A percentile compares a stretch with the other conserved stretches of the same genome.
Evolutionary conservation across 2,797 vertebrate species (phyloP).

Genomic region (Yasuhikotakia modesta): DNA sequence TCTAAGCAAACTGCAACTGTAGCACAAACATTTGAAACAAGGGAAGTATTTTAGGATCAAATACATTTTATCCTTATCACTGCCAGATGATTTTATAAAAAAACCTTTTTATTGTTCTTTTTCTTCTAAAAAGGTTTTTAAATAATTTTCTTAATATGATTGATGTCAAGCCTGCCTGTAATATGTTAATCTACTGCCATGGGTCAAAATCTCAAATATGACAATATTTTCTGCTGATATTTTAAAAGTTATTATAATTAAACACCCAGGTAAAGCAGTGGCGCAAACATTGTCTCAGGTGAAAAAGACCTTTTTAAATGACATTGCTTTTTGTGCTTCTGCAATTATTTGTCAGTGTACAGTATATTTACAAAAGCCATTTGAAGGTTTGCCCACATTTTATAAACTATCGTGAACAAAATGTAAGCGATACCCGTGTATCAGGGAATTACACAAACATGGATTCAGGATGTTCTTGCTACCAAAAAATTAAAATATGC

Average conservation of each 20-base stretch:
- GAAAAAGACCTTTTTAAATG: constrained; percentile 33
- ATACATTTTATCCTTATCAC: constrained; percentile 37
- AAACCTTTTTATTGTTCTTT: not conserved
- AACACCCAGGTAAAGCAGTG: constrained; percentile 28
- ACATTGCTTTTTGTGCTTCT: constrained; percentile 47
- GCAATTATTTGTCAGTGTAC: constrained; percentile 32
- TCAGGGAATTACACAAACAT: constrained; percentile 8
- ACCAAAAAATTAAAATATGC: not conserved
- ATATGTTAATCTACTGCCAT: constrained; percentile 43
- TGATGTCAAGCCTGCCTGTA: constrained; percentile 29
- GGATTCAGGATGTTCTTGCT: not conserved
- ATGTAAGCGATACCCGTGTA: constrained; percentile 8
- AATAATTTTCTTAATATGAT: not conserved
- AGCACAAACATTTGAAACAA: constrained; percentile 19
- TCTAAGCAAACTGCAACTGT: constrained; percentile 29
- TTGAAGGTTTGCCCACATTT: constrained; percentile 44
- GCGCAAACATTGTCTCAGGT: constrained; percentile 46
- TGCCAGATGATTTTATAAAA: constrained; percentile 48
- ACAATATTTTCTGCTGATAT: constrained; percentile 36
- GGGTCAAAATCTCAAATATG: constrained; percentile 18
- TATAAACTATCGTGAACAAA: constrained; percentile 18
- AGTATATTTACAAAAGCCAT: constrained; percentile 41
- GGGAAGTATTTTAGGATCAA: not conserved
- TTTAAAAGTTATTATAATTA: constrained; percentile 27
- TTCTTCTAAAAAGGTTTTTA: not conserved